Conservation (phyloP, 1,140 invertebrate species). For the Drosophila dunni region DNA sequence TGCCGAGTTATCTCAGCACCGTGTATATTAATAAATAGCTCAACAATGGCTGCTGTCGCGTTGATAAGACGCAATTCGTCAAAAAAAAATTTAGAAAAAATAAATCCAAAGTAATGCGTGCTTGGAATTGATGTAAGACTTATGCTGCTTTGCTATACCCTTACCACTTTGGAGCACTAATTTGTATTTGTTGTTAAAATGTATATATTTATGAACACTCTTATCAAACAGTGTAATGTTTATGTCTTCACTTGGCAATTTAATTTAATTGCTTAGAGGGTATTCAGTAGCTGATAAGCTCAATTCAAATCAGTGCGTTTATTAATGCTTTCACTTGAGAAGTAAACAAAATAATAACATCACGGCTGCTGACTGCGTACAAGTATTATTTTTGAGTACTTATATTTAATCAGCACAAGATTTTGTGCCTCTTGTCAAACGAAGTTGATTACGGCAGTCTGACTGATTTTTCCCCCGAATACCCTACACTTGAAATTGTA, state of each 20-base stretch:
- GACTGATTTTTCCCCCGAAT: background rate
- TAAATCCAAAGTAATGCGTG: background rate
- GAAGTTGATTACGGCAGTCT: background rate
- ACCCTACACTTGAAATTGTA: background rate
- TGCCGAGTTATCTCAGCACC: slow-evolving; percentile 25
- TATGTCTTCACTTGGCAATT: background rate
- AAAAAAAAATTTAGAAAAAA: slow-evolving; percentile 19
- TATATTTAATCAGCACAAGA: slow-evolving; percentile 24
- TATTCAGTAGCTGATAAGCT: background rate
- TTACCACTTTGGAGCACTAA: background rate
- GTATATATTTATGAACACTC: background rate
- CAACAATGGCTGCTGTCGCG: slow-evolving; percentile 22
- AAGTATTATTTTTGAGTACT: background rate
- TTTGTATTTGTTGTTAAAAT: background rate
- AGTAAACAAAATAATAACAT: slow-evolving; percentile 21
- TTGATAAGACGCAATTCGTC: slow-evolving; percentile 39
- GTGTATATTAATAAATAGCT: slow-evolving; percentile 39
- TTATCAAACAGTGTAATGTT: background rate
- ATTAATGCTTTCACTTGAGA: slow-evolving; percentile 9
- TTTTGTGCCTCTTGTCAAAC: background rate
- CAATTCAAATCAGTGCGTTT: background rate
- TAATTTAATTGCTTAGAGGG: background rate
- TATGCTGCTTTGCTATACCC: background rate
- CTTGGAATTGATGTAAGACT: background rate
- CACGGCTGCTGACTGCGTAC: slow-evolving; percentile 1